These are phyloP conservation scores for Beris chalybata DNA, from an alignment of 2,888 invertebrate genomes.

Conservation along the genomic window DNA sequence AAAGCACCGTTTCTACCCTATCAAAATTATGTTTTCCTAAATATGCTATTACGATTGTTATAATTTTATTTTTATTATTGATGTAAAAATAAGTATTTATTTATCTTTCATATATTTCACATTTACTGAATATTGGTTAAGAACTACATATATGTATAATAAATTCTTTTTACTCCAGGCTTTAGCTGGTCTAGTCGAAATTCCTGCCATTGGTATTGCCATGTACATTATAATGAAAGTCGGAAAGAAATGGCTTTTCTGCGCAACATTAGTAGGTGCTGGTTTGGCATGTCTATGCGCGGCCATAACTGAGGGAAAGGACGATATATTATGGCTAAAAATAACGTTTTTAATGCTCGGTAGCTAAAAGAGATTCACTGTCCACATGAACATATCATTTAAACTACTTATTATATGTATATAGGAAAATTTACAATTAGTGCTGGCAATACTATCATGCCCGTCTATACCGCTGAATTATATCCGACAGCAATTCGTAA, in stretches of 20 bases:
- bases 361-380: slow-evolving; percentile 34
- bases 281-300: slow-evolving; percentile 72
- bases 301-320: slow-evolving; percentile 59
- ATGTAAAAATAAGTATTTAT: background rate
- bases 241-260: slow-evolving; percentile 72
- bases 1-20: too few species aligned
- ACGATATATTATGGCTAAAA: slow-evolving; percentile 66
- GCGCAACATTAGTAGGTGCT: slow-evolving; percentile 67
- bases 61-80: background rate
- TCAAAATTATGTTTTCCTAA: too few species aligned
- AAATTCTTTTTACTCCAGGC: slow-evolving; percentile 50
- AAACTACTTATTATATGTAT: slow-evolving; percentile 22
- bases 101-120: background rate
- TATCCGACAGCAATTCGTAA: slow-evolving; percentile 73
- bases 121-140: background rate
- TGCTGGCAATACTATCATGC: slow-evolving; percentile 77
- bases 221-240: slow-evolving; percentile 74
- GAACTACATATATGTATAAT: background rate
- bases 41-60: background rate
- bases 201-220: slow-evolving; percentile 76
- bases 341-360: slow-evolving; percentile 77
- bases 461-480: slow-evolving; percentile 72
- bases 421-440: slow-evolving; percentile 72
- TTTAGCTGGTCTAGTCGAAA: slow-evolving; percentile 73
- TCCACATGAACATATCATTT: background rate